Base-by-base conservation (phyloP, 2,797 vertebrate genomes). In the Gymnothorax javanicus region DNA sequence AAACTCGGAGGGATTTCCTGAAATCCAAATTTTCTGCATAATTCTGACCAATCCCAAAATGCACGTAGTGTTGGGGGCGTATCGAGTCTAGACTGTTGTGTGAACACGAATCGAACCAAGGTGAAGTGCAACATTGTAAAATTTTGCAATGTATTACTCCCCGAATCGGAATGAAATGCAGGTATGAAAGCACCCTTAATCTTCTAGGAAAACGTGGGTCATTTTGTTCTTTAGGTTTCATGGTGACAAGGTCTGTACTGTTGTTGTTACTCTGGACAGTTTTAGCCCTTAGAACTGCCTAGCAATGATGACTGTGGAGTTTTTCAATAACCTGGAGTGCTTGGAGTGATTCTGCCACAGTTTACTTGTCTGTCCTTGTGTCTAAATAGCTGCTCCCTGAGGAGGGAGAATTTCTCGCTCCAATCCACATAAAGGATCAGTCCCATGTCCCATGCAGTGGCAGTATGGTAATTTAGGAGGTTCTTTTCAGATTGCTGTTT, bases 161-260 rank as follows among this genome's bases (percentile, higher is more conserved):
- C 33, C 2, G 33, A 43, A 43, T 43, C 33, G 1, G 33, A 43
- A 43, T 43, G 33, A 43, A 43, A 43, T 43, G 33, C 33, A 43
- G 33, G 33, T 43, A 43, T 43, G 33, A 43, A 43, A 43, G 92
- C 87, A 83, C 43, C 58, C 87, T 86, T 95, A 94, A 95, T 95
- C 94, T 92, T 92, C 90, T 93, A 94, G 91, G 86, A 85, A 88
- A 93, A 93, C 91, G 8, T 13, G 93, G 94, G 93, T 94, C 93
- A 92, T 91, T 89, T 87, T 92, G 67, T 75, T 85, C 13, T 71
- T 52, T 25, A 27, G 69, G 86, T 90, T 89, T 79, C 13, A 3
- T 15, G 12, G 11, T 60, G 82, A 57, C 58, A 82, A 67, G 56
- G 82, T 60, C n/a, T 60, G 27, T 56, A 79, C 43, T 17, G 25